Conservation (phyloP, 2,888 invertebrate genomes). For the Epiperipatus broadwayi region DNA sequence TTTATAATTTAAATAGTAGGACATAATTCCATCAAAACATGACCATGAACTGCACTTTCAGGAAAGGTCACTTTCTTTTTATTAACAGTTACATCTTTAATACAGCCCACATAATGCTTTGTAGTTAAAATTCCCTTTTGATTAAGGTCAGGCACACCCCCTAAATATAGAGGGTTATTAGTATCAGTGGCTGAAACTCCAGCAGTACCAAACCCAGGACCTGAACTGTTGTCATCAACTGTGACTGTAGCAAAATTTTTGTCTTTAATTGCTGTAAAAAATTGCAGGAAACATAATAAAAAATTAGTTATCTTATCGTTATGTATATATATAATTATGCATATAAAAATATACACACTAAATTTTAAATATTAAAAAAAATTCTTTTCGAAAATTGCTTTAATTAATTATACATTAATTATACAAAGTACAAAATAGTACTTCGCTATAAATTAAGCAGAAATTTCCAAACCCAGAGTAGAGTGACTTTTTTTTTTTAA, state of each 20-base stretch:
- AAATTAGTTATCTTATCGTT: background rate
- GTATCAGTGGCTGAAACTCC: conserved; percentile 52
- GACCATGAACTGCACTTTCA: conserved; percentile 43
- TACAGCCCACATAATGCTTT: conserved; percentile 53
- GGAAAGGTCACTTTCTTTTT: conserved; percentile 34
- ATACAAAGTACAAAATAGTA: too few relatives aligned
- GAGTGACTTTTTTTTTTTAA: too few relatives aligned
- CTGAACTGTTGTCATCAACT: conserved; percentile 57
- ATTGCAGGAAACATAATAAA: too few relatives aligned
- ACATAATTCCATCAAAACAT: conserved; percentile 56
- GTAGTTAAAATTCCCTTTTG: conserved; percentile 46
- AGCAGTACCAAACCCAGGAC: conserved; percentile 47
- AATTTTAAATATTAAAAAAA: too few relatives aligned
- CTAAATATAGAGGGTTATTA: conserved; percentile 66
- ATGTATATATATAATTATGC: background rate
- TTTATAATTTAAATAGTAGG: conserved; percentile 50
- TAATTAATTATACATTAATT: too few relatives aligned
- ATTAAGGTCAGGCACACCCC: conserved; percentile 50
- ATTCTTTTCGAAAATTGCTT: too few relatives aligned
- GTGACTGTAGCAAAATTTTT: conserved; percentile 69
- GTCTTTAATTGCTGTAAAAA: conserved; percentile 52
- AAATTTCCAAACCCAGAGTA: too few relatives aligned
- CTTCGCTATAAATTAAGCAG: too few relatives aligned
- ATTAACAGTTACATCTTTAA: conserved; percentile 31
- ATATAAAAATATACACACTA: conserved; percentile 19